phyloP scores from a whole-genome alignment of 2,888 invertebrate genomes.

The Willowsia nigromaculata region DNA sequence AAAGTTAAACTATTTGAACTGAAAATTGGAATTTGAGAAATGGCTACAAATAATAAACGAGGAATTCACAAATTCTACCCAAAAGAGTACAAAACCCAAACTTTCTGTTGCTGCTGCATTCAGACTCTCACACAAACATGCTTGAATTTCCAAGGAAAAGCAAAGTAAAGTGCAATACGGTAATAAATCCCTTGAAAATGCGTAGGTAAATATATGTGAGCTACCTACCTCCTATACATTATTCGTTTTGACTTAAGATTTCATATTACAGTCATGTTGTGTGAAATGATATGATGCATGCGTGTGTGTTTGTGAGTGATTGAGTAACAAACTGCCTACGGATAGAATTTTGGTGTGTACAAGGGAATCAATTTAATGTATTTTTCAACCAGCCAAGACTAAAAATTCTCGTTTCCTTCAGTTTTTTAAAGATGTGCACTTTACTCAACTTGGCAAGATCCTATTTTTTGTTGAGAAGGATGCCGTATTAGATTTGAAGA shows the following conservation, averaged over 20 bases:
- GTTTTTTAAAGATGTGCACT: not conserved
- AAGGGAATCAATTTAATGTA: slow-evolving; percentile 19
- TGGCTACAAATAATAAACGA: not conserved
- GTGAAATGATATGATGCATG: slow-evolving; percentile 20
- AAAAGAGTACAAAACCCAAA: not conserved
- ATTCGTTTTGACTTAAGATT: slow-evolving; percentile 6
- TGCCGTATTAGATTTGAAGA: slow-evolving; percentile 25
- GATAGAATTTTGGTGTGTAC: slow-evolving; percentile 24
- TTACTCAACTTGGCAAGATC: not conserved
- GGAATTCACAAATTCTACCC: not conserved
- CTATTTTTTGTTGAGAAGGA: not conserved
- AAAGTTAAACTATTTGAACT: slow-evolving; percentile 1
- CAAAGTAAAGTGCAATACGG: not conserved
- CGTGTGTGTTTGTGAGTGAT: not conserved
- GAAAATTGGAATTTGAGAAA: slow-evolving; percentile 31
- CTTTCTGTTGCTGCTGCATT: too few relatives aligned
- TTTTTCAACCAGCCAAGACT: not conserved
- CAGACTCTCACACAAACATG: not conserved
- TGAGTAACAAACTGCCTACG: slow-evolving; percentile 2
- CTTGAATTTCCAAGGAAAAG: not conserved
- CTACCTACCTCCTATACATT: not conserved
- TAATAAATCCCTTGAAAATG: slow-evolving; percentile 5
- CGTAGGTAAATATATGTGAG: not conserved
- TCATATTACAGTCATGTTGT: not conserved
- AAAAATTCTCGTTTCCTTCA: not conserved